Evolutionary conservation across 2,888 invertebrate species (phyloP).

Genomic region (Linyphia triangularis): DNA sequence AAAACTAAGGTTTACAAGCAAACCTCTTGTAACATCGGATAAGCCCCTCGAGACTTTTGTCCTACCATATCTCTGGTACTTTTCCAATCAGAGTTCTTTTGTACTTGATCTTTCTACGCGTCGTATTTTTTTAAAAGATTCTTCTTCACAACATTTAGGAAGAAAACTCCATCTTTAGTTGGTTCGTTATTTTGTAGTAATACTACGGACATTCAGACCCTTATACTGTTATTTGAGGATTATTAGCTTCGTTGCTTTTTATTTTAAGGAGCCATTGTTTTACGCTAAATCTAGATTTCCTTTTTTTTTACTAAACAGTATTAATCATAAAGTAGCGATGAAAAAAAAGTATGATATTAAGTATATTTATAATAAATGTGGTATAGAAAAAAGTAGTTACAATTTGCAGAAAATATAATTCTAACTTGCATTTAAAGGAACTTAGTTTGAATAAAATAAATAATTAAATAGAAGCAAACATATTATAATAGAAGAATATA

Average conservation of each 20-base stretch:
- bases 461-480: no score
- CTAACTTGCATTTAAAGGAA: no score
- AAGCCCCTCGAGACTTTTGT: slow-evolving; percentile 2
- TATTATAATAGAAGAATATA: no score
- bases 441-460: no score
- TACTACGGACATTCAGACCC: background rate
- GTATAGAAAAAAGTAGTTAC: no score
- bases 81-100: slow-evolving; percentile 47
- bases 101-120: background rate
- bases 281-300: background rate
- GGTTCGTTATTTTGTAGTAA: slow-evolving; percentile 44
- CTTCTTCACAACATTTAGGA: slow-evolving; percentile 34
- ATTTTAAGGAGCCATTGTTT: background rate
- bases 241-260: slow-evolving; percentile 5
- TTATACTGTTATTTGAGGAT: background rate
- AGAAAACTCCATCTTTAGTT: slow-evolving; percentile 34
- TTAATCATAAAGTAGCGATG: no score
- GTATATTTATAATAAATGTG: no score
- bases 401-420: no score
- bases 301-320: no score
- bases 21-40: background rate
- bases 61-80: background rate
- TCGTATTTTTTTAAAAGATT: background rate
- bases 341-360: no score
- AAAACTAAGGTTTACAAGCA: background rate